Percentiles rank a stretch among this genome's conserved stretches.
These are phyloP conservation scores for Bergia puertoricense DNA, from an alignment of 92 coral and sea anemone species.

Conservation along the genomic window DNA sequence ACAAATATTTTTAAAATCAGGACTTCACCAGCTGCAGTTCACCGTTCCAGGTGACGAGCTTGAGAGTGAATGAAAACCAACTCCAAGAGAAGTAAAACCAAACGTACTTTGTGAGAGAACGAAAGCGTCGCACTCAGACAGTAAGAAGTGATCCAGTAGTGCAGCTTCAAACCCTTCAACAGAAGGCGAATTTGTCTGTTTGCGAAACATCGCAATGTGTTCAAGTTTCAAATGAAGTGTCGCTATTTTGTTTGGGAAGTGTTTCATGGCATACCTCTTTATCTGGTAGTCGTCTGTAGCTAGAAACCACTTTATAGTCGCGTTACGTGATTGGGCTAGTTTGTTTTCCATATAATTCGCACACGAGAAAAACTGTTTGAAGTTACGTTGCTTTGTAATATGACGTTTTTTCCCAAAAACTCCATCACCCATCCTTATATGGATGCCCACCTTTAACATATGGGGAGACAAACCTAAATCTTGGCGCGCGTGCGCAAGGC, in stretches of 20 bases:
- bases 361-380: slow-evolving; percentile 53
- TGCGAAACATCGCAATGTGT: slow-evolving; percentile 59
- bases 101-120: slow-evolving; percentile 70
- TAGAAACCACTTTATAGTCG: slow-evolving; percentile 64
- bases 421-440: slow-evolving; percentile 73
- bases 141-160: slow-evolving; percentile 62
- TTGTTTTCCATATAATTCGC: slow-evolving; percentile 56
- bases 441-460: slow-evolving; percentile 55
- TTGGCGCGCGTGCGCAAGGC: slow-evolving; percentile 35
- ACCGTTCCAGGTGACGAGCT: slow-evolving; percentile 5
- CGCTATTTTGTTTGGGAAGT: slow-evolving; percentile 46
- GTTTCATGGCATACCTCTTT: slow-evolving; percentile 47
- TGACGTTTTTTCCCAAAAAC: slow-evolving; percentile 43
- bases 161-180: slow-evolving; percentile 53
- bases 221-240: slow-evolving; percentile 55
- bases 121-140: slow-evolving; percentile 66
- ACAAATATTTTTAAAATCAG: too few species aligned
- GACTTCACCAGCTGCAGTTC: not conserved
- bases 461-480: slow-evolving; percentile 22
- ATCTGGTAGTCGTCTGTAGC: slow-evolving; percentile 57
- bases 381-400: slow-evolving; percentile 36
- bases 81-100: slow-evolving; percentile 58
- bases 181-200: slow-evolving; percentile 49
- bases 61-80: slow-evolving; percentile 49
- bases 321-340: slow-evolving; percentile 2